Evolutionary conservation across 1,140 invertebrate species (phyloP).

Genomic region (Mizuhopecten yessoensis): DNA sequence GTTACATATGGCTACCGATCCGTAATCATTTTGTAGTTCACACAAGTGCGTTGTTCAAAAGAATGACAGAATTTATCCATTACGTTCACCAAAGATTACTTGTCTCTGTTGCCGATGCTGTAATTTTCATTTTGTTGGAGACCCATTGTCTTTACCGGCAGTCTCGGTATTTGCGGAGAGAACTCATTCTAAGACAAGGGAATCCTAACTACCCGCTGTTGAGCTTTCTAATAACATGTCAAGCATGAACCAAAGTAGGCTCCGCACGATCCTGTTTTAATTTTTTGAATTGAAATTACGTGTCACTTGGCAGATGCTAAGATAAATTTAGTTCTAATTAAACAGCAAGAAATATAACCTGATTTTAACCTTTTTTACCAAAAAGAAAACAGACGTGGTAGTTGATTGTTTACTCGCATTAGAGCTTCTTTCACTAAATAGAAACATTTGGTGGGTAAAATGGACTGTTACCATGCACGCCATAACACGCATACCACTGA

Average conservation of each 20-base stretch:
- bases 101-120: neutral
- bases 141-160: neutral
- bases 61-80: constrained; percentile 53
- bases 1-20: constrained; percentile 54
- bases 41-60: constrained; percentile 50
- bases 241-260: constrained; percentile 29
- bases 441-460: constrained; percentile 6
- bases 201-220: constrained; percentile 3
- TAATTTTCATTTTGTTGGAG: constrained; percentile 34
- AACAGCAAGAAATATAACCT: constrained; percentile 7
- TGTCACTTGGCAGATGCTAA: constrained; percentile 25
- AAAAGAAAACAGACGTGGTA: neutral
- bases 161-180: neutral
- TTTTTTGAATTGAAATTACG: constrained; percentile 32
- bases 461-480: constrained; percentile 4
- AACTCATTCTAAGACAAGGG: neutral
- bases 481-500: neutral
- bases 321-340: constrained; percentile 22
- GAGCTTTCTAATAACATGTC: constrained; percentile 6
- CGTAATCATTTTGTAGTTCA: constrained; percentile 56
- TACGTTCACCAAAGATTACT: constrained; percentile 43
- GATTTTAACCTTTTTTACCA: neutral
- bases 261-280: neutral
- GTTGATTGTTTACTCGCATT: neutral
- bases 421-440: constrained; percentile 20